Conservation (phyloP, 2,888 invertebrate genomes). For the Morpho achilles region DNA sequence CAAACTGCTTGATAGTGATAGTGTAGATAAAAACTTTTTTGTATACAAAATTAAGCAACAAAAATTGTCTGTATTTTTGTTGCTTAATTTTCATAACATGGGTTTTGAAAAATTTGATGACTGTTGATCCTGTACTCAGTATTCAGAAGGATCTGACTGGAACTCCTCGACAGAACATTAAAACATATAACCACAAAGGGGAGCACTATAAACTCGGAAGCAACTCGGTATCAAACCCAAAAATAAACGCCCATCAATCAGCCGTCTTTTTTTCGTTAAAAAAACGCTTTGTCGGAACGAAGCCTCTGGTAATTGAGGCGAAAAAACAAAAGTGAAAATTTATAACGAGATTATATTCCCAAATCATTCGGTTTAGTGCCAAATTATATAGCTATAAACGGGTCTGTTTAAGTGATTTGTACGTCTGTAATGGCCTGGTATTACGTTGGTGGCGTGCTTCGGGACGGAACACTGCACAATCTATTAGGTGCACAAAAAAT, state of each 20-base stretch:
- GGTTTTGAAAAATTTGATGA: too few species aligned
- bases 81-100: too few species aligned
- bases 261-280: slow-evolving; percentile 45
- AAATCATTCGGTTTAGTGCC: slow-evolving; percentile 75
- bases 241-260: slow-evolving; percentile 76
- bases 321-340: slow-evolving; percentile 76
- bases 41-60: too few species aligned
- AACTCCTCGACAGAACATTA: not conserved
- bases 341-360: slow-evolving; percentile 71
- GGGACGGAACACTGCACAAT: slow-evolving; percentile 60
- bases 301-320: slow-evolving; percentile 57
- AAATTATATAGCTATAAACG: slow-evolving; percentile 75
- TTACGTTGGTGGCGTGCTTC: slow-evolving; percentile 61
- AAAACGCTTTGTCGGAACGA: slow-evolving; percentile 61
- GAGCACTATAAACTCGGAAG: slow-evolving; percentile 62
- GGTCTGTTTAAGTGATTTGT: slow-evolving; percentile 67
- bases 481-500: slow-evolving; percentile 71
- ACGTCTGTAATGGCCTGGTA: slow-evolving; percentile 58
- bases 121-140: too few species aligned
- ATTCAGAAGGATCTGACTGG: too few species aligned
- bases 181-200: slow-evolving; percentile 28
- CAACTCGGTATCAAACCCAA: slow-evolving; percentile 61
- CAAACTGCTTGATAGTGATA: too few species aligned
- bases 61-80: too few species aligned
- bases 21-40: too few species aligned